These are phyloP conservation scores for Phylloscopus trochilus DNA, from an alignment of 2,113 vertebrate species.

Conservation along the genomic window DNA sequence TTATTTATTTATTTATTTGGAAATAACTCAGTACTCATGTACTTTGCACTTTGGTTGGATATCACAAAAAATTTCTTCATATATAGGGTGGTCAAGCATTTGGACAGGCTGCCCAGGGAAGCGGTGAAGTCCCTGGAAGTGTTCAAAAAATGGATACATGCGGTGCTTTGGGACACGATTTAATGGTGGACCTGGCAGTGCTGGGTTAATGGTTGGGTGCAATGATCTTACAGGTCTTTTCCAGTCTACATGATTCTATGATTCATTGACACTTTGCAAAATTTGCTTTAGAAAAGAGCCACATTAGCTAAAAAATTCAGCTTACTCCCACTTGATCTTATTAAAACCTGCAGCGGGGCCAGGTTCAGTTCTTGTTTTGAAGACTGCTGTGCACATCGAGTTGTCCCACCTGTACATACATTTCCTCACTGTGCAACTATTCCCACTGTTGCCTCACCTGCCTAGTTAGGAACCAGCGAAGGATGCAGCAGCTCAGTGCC, in stretches of 20 bases:
- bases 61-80: neutral
- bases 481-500: neutral
- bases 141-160: neutral
- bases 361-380: neutral
- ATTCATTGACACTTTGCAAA: neutral
- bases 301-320: neutral
- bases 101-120: neutral
- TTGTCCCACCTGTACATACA: accelerated
- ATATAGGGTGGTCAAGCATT: neutral
- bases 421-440: neutral
- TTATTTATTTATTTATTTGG: neutral
- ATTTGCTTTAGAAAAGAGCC: neutral
- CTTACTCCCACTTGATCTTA: neutral
- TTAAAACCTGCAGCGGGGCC: neutral
- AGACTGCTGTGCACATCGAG: neutral
- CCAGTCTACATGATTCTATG: neutral
- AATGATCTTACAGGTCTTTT: neutral
- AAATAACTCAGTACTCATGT: neutral
- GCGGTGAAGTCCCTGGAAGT: neutral
- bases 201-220: neutral
- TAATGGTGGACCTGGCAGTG: neutral
- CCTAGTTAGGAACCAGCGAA: neutral
- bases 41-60: neutral
- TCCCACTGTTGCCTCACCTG: neutral
- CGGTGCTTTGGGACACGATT: neutral